These are phyloP conservation scores for Merodon equestris DNA, from an alignment of 2,888 invertebrate species.

Conservation along the genomic window DNA sequence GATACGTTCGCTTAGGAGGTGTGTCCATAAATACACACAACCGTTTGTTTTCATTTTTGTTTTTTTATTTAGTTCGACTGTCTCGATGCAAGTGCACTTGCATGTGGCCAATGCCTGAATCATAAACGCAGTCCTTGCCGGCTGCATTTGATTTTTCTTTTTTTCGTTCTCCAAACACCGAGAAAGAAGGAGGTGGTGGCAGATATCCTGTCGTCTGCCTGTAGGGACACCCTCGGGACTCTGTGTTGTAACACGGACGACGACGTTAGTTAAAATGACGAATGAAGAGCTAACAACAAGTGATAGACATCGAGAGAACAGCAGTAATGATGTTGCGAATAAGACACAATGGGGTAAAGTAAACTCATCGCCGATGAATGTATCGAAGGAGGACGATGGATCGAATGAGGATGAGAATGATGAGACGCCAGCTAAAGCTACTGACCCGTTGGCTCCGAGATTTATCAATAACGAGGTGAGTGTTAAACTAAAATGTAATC, in stretches of 20 bases:
- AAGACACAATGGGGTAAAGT: constrained; percentile 50
- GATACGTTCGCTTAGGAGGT: constrained; percentile 50
- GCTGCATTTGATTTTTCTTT: constrained; percentile 24
- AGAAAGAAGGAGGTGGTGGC: constrained; percentile 30
- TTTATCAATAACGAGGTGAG: constrained; percentile 76
- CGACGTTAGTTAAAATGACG: constrained; percentile 62
- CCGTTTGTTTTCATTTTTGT: not conserved
- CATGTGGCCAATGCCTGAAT: constrained; percentile 45
- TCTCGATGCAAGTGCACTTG: constrained; percentile 30
- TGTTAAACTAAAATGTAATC: no score
- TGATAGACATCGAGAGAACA: constrained; percentile 47
- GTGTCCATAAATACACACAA: constrained; percentile 33
- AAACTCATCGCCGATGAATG: constrained; percentile 42
- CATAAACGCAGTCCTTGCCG: constrained; percentile 36
- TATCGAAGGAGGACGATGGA: constrained; percentile 68
- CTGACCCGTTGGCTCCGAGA: constrained; percentile 77
- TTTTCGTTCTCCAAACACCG: not conserved
- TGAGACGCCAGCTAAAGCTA: constrained; percentile 75
- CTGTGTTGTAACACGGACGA: constrained; percentile 3
- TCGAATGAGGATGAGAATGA: constrained; percentile 76
- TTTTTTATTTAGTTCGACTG: constrained; percentile 6
- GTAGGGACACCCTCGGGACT: not conserved
- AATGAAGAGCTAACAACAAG: constrained; percentile 65
- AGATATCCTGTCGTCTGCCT: constrained; percentile 2
- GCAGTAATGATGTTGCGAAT: constrained; percentile 62